Percentiles rank a stretch among this genome's conserved stretches.
Conservation (phyloP, 2,888 invertebrate species). For the Heliconius ethilla region DNA sequence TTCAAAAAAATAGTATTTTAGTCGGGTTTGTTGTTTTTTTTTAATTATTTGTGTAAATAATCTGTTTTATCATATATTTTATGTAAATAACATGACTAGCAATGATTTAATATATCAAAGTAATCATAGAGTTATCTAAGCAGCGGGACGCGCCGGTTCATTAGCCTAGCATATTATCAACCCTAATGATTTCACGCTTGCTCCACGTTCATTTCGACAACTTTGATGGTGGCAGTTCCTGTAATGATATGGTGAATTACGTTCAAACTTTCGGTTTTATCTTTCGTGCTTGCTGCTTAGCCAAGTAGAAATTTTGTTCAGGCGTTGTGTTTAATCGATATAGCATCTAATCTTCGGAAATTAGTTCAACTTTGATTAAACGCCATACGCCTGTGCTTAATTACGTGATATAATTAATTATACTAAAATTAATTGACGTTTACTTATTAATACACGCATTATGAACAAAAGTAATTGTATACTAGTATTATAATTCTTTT, state of each 20-base stretch:
- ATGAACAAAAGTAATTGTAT: not conserved
- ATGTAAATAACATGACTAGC: not conserved
- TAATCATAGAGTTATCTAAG: conserved; percentile 52
- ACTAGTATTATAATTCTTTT: not conserved
- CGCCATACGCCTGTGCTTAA: conserved; percentile 48
- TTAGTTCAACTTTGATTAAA: conserved; percentile 59
- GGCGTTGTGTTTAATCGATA: conserved; percentile 65
- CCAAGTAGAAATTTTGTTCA: conserved; percentile 60
- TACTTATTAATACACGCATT: not conserved
- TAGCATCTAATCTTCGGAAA: conserved; percentile 60
- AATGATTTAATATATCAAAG: conserved; percentile 23
- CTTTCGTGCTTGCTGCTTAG: conserved; percentile 65
- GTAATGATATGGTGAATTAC: conserved; percentile 69
- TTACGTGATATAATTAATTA: conserved; percentile 38
- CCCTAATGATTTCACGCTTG: conserved; percentile 73
- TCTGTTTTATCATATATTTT: not conserved
- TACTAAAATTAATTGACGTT: conserved; percentile 12
- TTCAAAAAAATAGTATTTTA: not conserved
- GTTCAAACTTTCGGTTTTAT: conserved; percentile 72
- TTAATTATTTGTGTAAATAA: not conserved
- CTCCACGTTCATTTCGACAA: conserved; percentile 57
- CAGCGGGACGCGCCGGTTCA: conserved; percentile 58
- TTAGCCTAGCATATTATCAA: conserved; percentile 71
- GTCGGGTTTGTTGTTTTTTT: not conserved
- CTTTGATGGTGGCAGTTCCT: conserved; percentile 57